Conservation (phyloP, 1,140 invertebrate genomes). For the Heliothis virescens region DNA sequence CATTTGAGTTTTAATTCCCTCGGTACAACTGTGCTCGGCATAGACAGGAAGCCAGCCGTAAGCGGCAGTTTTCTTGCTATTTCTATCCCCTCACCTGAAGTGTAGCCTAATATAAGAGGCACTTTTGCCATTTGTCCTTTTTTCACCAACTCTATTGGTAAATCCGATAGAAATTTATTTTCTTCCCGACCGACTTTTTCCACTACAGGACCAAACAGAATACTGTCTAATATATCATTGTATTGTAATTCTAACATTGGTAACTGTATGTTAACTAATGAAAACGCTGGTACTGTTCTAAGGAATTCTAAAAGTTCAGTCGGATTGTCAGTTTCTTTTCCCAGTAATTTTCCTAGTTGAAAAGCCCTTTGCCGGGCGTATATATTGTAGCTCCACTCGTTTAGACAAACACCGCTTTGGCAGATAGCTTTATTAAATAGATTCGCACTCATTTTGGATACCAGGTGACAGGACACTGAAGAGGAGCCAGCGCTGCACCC, state of each 20-base stretch:
- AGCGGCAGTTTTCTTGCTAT: conserved; percentile 66
- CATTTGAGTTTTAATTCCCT: conserved; percentile 77
- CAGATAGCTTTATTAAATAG: conserved; percentile 84
- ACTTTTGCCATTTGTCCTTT: conserved; percentile 66
- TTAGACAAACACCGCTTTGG: conserved; percentile 83
- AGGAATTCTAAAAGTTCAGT: conserved; percentile 72
- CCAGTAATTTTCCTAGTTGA: conserved; percentile 73
- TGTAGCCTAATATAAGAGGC: conserved; percentile 76
- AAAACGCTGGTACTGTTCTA: conserved; percentile 65
- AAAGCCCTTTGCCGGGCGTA: conserved; percentile 72
- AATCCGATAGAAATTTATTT: conserved; percentile 71
- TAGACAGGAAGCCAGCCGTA: conserved; percentile 54
- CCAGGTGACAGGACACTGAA: conserved; percentile 88
- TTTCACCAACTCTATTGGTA: conserved; percentile 64
- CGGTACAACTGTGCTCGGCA: conserved; percentile 65
- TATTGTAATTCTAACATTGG: conserved; percentile 59
- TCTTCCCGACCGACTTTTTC: conserved; percentile 68
- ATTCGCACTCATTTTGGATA: conserved; percentile 87
- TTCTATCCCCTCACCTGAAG: conserved; percentile 79
- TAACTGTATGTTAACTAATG: conserved; percentile 71
- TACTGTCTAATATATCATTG: conserved; percentile 66
- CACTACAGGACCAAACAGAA: conserved; percentile 76
- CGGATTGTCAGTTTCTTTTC: conserved; percentile 71
- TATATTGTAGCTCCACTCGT: conserved; percentile 77
- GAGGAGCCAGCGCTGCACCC: conserved; percentile 90